Conservation (phyloP, 2,888 invertebrate genomes). For the Archips xylosteana region DNA sequence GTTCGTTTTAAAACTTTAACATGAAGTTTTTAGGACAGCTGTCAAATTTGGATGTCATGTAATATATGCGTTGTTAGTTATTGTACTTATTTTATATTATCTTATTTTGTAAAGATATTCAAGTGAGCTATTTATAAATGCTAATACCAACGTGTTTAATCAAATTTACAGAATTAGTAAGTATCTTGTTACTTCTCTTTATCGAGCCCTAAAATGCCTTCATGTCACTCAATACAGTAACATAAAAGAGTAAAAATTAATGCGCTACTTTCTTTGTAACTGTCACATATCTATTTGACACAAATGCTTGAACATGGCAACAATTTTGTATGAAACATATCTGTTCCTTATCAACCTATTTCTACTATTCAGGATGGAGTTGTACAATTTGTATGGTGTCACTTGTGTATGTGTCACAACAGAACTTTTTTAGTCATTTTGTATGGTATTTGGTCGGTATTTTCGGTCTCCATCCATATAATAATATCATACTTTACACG, state of each 20-base stretch:
- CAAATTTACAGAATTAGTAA: conserved; percentile 77
- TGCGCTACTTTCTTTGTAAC: too few relatives aligned
- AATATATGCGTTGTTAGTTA: conserved; percentile 34
- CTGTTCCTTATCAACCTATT: too few relatives aligned
- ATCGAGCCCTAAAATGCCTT: neutral
- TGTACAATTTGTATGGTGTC: too few relatives aligned
- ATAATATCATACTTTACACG: too few relatives aligned
- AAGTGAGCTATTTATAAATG: conserved; percentile 58
- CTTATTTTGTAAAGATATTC: conserved; percentile 4
- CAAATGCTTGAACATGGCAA: too few relatives aligned
- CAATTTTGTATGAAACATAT: too few relatives aligned
- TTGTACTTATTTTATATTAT: conserved; percentile 39
- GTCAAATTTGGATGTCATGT: conserved; percentile 56
- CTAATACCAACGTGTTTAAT: conserved; percentile 79
- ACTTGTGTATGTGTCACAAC: too few relatives aligned
- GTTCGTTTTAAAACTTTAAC: conserved; percentile 1
- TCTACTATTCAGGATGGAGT: too few relatives aligned
- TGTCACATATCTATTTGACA: too few relatives aligned
- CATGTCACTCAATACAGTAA: neutral
- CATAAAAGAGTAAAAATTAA: neutral
- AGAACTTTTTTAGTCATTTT: too few relatives aligned
- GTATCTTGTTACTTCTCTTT: conserved; percentile 44
- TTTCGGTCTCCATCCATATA: too few relatives aligned
- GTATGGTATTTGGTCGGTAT: too few relatives aligned
- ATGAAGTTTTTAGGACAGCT: conserved; percentile 42